Evolutionary conservation across 2,888 invertebrate species (phyloP), one percentile per base, ranked within the genome.

Genomic region (Belgica antarctica): DNA sequence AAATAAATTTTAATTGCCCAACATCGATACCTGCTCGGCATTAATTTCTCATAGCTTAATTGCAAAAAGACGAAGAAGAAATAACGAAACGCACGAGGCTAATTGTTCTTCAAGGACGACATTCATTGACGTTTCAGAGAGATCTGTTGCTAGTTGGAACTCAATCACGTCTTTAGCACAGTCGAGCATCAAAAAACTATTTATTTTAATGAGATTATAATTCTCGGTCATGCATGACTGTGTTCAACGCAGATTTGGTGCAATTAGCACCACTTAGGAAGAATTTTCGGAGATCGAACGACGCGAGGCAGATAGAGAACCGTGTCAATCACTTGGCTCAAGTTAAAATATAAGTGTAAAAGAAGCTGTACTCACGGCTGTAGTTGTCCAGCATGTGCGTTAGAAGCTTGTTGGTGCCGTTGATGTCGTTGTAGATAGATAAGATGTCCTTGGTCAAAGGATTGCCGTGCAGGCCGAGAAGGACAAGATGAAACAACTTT

Each of bases 321-420:
- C 41, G 41, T 41, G 41, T 41, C 41, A 57, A 57, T 57, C 57
- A 57, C 17, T 61, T 61, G 52, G 5, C 19, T 47, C 2, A 47
- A 47, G 47, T 10, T 2, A 47, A 47, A 19, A 47, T n/a, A 10
- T 62, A 62, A 7, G 36, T 15, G 25, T 3, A 61, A 28, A 15
- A 61, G 8, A 27, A 17, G n/a, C 1, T 62, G 41, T 22, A 78
- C 86, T 82, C 83, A 95, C 95, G 92, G 87, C 92, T 90, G 81
- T 96, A 87, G 83, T 95, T 94, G 83, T 98, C 96, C 81, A 98
- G 86, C 86, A 98, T 90, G 80, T 90, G 95, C 66, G 93, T 90
- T 71, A 98, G 85, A 80, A 98, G 88, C 84, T 96, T 96, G 77
- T 90, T 89, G 59, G 95, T 95, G 69, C 97, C 97, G 80, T 95